phyloP scores from a whole-genome alignment of 2,113 vertebrate genomes.

The Oxygymnocypris stewartii region DNA sequence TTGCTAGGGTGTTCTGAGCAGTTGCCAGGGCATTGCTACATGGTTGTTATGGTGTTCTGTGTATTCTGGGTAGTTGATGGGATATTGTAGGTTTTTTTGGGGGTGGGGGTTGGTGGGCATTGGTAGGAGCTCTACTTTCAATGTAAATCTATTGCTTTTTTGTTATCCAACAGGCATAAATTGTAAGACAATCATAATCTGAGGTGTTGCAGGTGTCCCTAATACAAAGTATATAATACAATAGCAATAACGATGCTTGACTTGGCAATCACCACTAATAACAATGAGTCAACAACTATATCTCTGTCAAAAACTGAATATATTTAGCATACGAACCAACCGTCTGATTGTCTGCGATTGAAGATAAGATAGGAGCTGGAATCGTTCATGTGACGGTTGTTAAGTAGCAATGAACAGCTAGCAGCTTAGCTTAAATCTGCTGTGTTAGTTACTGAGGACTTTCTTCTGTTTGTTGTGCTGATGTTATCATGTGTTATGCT shows the following conservation, averaged over 20 bases:
- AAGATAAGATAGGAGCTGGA: not conserved
- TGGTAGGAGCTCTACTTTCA: not conserved
- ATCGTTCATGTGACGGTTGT: not conserved
- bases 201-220: too few species aligned
- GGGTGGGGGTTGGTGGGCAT: not conserved
- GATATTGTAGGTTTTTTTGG: not conserved
- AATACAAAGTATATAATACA: not conserved
- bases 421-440: conserved; percentile 18
- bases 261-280: not conserved
- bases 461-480: not conserved
- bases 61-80: not conserved
- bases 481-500: not conserved
- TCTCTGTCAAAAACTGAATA: not conserved
- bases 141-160: not conserved
- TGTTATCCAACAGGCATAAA: not conserved
- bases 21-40: not conserved
- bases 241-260: not conserved
- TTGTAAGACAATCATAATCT: not conserved
- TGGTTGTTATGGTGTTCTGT: not conserved
- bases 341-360: not conserved
- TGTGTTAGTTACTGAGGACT: conserved; percentile 1
- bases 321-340: not conserved
- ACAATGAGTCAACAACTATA: not conserved
- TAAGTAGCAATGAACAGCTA: not conserved
- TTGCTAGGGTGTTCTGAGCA: not conserved